A percentile compares a stretch with the other conserved stretches of the same genome.
Evolutionary conservation across 2,888 invertebrate genomes (phyloP).

Genomic region (Lepidocyrtoides sp.): DNA sequence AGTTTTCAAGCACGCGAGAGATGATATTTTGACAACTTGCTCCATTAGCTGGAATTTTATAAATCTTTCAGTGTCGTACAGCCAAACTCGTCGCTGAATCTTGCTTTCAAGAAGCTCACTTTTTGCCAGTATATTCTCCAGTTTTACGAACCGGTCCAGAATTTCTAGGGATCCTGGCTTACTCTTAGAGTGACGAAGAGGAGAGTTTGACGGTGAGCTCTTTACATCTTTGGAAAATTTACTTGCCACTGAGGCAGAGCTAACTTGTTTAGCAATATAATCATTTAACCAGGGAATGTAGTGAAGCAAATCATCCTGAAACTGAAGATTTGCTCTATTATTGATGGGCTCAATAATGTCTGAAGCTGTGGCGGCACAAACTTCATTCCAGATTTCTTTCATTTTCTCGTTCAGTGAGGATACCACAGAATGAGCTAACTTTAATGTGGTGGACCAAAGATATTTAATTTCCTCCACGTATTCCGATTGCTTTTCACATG

Average conservation of each 20-base stretch:
- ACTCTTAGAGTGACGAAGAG: neutral
- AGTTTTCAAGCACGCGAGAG: neutral
- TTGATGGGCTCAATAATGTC: slow-evolving; percentile 30
- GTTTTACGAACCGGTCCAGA: neutral
- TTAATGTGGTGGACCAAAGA: slow-evolving; percentile 17
- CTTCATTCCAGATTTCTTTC: slow-evolving; percentile 28
- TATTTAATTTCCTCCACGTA: slow-evolving; percentile 14
- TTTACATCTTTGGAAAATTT: neutral
- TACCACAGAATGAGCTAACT: slow-evolving; percentile 29
- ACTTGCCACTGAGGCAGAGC: neutral
- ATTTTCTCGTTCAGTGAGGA: neutral
- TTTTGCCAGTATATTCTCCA: neutral
- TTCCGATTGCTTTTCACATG: slow-evolving; percentile 33
- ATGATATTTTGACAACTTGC: neutral
- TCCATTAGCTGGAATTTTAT: slow-evolving; percentile 11
- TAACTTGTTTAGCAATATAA: neutral
- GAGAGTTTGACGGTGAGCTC: neutral
- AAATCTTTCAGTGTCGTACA: slow-evolving; percentile 51
- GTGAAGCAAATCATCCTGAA: slow-evolving; percentile 53
- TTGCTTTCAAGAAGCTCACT: neutral
- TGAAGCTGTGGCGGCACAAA: neutral
- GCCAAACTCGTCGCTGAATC: slow-evolving; percentile 54
- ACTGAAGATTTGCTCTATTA: neutral
- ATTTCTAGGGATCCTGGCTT: slow-evolving; percentile 24
- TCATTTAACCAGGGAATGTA: slow-evolving; percentile 51